These are phyloP conservation scores for Dipodomys spectabilis DNA, from an alignment of 2,113 vertebrate species.

Conservation along the genomic window DNA sequence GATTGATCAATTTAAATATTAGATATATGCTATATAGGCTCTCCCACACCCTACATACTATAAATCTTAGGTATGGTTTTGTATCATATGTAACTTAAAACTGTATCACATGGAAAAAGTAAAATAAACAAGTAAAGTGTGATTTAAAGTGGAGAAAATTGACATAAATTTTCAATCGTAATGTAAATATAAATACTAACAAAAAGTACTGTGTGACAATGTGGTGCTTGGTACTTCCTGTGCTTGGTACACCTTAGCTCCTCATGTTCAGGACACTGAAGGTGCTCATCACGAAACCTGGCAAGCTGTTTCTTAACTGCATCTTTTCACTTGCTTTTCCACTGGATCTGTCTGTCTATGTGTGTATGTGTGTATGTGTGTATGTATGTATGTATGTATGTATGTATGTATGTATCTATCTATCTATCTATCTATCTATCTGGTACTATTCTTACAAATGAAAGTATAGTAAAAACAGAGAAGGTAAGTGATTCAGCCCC, in stretches of 20 bases:
- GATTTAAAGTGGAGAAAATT: slow-evolving; percentile 9
- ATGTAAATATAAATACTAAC: slow-evolving; percentile 2
- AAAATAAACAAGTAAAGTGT: neutral
- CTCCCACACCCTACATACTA: neutral
- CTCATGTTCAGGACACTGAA: neutral
- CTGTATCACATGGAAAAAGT: neutral
- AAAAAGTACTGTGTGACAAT: neutral
- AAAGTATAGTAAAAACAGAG: neutral
- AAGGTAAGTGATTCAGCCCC: neutral
- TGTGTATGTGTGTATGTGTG: no score
- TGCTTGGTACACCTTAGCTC: neutral
- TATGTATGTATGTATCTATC: neutral
- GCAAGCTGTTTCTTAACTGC: neutral
- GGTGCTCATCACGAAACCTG: neutral
- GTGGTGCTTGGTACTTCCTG: neutral
- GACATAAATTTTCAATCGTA: neutral
- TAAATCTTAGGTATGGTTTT: neutral
- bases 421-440: neutral
- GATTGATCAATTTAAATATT: slow-evolving; percentile 49
- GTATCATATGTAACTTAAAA: slow-evolving; percentile 14
- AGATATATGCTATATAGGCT: neutral
- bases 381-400: neutral
- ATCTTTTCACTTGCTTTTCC: neutral
- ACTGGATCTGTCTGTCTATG: neutral
- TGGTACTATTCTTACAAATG: neutral